Evolutionary conservation across 2,888 invertebrate species (phyloP).

Genomic region (Flabesymbios commensalis): DNA sequence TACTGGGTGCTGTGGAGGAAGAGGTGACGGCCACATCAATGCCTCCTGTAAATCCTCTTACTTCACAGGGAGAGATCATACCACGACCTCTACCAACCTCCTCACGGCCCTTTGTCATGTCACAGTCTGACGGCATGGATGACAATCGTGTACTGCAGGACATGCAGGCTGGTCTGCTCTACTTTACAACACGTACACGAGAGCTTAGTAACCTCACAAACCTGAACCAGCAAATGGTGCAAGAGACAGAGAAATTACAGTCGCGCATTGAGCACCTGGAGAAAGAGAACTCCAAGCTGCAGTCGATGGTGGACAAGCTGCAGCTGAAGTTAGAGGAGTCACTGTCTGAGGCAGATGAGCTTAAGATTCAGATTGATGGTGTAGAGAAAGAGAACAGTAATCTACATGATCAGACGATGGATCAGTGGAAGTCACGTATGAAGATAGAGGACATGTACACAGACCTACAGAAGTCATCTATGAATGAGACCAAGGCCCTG

Average conservation of each 20-base stretch:
- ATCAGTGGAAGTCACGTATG: slow-evolving; percentile 13
- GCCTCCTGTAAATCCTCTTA: too few relatives aligned
- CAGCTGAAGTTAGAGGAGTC: background rate
- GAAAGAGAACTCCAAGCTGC: background rate
- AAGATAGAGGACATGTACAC: slow-evolving; percentile 14
- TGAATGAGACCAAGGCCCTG: background rate
- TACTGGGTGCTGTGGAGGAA: too few relatives aligned
- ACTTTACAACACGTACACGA: slow-evolving; percentile 16
- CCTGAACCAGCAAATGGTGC: background rate
- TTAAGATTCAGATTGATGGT: slow-evolving; percentile 4
- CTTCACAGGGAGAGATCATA: too few relatives aligned
- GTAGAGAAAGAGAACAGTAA: slow-evolving; percentile 11
- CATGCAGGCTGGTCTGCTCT: slow-evolving; percentile 12
- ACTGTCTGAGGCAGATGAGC: slow-evolving; percentile 2
- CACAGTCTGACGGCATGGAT: too few relatives aligned
- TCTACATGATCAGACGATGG: slow-evolving; percentile 12
- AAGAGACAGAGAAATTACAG: too few relatives aligned
- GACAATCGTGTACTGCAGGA: too few relatives aligned
- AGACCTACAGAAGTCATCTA: slow-evolving; percentile 1
- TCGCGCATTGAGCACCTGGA: background rate
- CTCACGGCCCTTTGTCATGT: too few relatives aligned
- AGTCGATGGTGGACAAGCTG: background rate
- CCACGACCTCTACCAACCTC: too few relatives aligned
- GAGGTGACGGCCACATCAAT: too few relatives aligned
- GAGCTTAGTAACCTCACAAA: background rate